Base-by-base conservation (phyloP, 2,113 vertebrate species). In the Xyrauchen texanus region DNA sequence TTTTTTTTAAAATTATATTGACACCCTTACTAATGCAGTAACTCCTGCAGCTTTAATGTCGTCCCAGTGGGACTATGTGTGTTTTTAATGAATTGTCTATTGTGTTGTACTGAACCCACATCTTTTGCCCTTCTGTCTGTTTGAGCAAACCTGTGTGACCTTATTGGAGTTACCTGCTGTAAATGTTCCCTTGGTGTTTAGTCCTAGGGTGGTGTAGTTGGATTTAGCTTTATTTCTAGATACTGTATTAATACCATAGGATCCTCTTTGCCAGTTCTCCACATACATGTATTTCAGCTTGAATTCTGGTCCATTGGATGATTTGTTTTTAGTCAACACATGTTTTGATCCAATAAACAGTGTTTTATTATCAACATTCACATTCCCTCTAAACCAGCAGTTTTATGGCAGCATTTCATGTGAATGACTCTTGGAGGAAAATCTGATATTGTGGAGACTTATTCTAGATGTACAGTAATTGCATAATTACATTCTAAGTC, bases 291-390 rank as follows among this genome's bases (percentile, higher is more conserved):
- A 82, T 82, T 79, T 82, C 70, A 62, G 78, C 66, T 45, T 73
- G 51, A 83, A 82, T 64, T 78, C 11, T 52, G 55, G 8, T 72
- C 61, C 44, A 58, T 55, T 44, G 8, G 7, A 77, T 3, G 49
- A 46, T 76, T 64, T 85, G 79, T 64, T 76, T 78, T 77, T 52
- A 67, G 76, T 83, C 79, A 84, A 84, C 84, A 74, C 78, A 60
- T 51, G 16, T 21, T 77, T 62, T 42, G 65, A 46, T 72, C 12
- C 57, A 7, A 6, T 16, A n/a, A 51, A 68, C 69, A 78, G 57
- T 45, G 55, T 81, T 79, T 78, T 69, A 46, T 81, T 78, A 62
- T 15, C 11, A 21, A 8, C n/a, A 49, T 60, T 60, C 34, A n/a
- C 63, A 74, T 9, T 74, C 21, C 21, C 21, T 47, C 49, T 61